Conservation (phyloP, 1,140 invertebrate species). For the Cydia strobilella region DNA sequence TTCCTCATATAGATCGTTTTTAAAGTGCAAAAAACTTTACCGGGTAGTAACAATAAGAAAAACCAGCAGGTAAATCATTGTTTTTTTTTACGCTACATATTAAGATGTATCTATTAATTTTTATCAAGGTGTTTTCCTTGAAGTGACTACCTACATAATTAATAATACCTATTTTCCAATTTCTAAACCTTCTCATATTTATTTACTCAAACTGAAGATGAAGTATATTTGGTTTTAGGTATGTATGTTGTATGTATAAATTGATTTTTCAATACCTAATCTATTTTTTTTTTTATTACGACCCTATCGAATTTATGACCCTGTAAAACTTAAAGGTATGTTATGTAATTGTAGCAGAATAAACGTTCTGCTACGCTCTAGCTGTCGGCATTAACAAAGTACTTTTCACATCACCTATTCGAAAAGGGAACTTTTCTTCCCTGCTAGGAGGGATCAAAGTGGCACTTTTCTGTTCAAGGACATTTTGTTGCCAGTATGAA, state of each 20-base stretch:
- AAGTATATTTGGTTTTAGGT: no score
- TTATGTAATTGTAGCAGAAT: background rate
- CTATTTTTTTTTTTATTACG: background rate
- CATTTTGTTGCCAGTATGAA: no score
- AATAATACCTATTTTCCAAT: background rate
- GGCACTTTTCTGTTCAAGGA: no score
- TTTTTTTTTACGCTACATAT: background rate
- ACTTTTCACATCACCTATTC: no score
- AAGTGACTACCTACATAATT: background rate
- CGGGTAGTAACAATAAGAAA: background rate
- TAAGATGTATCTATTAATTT: background rate
- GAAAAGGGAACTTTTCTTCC: no score
- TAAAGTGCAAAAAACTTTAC: background rate
- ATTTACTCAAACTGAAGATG: no score
- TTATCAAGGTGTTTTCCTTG: background rate
- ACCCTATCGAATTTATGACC: background rate
- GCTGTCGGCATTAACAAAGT: background rate
- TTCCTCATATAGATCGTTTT: conserved; percentile 6
- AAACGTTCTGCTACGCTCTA: background rate
- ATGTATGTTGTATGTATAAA: no score
- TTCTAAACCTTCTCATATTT: no score
- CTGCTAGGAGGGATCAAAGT: no score
- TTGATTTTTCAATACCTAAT: no score
- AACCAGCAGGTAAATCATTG: background rate
- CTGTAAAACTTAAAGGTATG: background rate